phyloP scores from a whole-genome alignment of 2,797 vertebrate genomes.

The Sternarchorhynchus goeldii region DNA sequence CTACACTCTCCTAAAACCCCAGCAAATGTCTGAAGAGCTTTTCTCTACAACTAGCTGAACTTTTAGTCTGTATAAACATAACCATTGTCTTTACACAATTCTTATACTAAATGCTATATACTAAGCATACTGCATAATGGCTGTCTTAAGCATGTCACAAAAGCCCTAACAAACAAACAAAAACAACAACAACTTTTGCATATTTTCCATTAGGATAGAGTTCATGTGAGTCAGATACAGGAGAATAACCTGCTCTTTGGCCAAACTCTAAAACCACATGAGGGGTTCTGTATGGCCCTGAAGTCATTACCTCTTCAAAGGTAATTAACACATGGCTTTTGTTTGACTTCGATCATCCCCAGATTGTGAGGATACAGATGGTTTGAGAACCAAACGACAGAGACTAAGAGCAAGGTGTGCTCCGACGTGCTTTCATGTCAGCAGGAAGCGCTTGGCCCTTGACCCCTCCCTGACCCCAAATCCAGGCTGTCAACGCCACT shows the following conservation, averaged over 20 bases:
- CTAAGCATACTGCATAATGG: too few relatives aligned
- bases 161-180: not conserved
- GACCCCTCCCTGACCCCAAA: constrained; percentile 72
- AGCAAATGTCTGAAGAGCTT: too few relatives aligned
- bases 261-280: constrained; percentile 75
- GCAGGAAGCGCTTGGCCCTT: constrained; percentile 77
- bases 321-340: constrained; percentile 83
- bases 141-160: too few relatives aligned
- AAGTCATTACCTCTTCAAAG: constrained; percentile 81
- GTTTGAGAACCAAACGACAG: constrained; percentile 64
- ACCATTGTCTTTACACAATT: too few relatives aligned
- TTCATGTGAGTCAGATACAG: constrained; percentile 44
- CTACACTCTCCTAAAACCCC: too few relatives aligned
- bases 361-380: constrained; percentile 80
- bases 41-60: too few relatives aligned
- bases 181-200: not conserved
- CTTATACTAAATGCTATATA: too few relatives aligned
- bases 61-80: too few relatives aligned
- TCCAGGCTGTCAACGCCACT: constrained; percentile 76
- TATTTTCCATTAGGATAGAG: constrained; percentile 13
- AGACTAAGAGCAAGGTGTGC: constrained; percentile 78
- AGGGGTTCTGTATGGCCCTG: constrained; percentile 70
- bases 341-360: constrained; percentile 74
- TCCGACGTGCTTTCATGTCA: constrained; percentile 79
- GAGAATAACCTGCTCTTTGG: constrained; percentile 69